Evolutionary conservation across 1,140 invertebrate genomes (phyloP).

Genomic region (Sitobion miscanthi): DNA sequence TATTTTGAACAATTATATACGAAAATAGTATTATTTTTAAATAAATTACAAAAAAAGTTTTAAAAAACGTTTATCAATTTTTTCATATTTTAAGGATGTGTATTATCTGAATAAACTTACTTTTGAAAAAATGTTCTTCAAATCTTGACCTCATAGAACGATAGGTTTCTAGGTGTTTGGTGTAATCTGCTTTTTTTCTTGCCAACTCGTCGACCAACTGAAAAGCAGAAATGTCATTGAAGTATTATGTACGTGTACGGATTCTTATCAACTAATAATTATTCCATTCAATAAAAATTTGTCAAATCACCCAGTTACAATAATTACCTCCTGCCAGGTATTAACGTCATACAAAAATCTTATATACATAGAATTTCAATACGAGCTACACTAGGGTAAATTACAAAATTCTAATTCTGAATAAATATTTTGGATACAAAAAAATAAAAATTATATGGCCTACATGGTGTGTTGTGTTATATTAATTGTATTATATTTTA

Average conservation of each 20-base stretch:
- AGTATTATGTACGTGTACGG: slow-evolving; percentile 35
- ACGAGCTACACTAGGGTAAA: background rate
- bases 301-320: slow-evolving; percentile 7
- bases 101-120: slow-evolving; percentile 63
- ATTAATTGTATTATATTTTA: background rate
- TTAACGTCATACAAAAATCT: background rate
- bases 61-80: background rate
- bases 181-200: slow-evolving; percentile 82
- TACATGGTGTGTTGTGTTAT: background rate
- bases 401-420: background rate
- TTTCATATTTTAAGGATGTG: background rate
- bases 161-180: slow-evolving; percentile 82
- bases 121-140: slow-evolving; percentile 85
- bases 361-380: background rate
- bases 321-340: background rate
- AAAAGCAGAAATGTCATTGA: slow-evolving; percentile 62
- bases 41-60: background rate
- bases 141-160: slow-evolving; percentile 81
- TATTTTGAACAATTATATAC: slow-evolving; percentile 59
- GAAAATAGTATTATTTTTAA: too few relatives aligned
- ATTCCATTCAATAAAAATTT: slow-evolving; percentile 49
- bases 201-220: slow-evolving; percentile 81
- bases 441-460: background rate
- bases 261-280: slow-evolving; percentile 40
- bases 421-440: background rate